Evolutionary conservation across 2,113 vertebrate genomes (phyloP).

Genomic region (Recurvirostra avosetta): DNA sequence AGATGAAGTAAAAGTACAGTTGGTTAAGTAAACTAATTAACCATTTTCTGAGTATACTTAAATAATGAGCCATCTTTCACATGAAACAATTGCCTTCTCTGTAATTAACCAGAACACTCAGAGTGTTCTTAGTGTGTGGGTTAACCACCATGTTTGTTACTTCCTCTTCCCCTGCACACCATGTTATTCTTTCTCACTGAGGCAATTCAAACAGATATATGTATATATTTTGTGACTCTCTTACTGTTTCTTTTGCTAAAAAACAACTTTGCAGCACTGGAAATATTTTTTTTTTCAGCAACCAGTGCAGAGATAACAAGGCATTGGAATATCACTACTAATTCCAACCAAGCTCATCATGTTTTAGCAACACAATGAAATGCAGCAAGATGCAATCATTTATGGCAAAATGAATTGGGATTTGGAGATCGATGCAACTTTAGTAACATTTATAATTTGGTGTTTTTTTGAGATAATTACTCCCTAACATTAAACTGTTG

Average conservation of each 20-base stretch:
- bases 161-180: background rate
- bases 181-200: background rate
- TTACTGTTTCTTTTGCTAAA: background rate
- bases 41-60: slow-evolving; percentile 59
- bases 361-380: background rate
- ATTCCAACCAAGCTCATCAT: background rate
- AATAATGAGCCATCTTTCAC: slow-evolving; percentile 53
- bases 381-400: background rate
- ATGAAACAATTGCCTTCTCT: slow-evolving; percentile 35
- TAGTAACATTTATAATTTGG: background rate
- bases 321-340: background rate
- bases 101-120: slow-evolving; percentile 47
- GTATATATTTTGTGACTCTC: background rate
- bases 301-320: background rate
- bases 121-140: background rate
- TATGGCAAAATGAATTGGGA: background rate
- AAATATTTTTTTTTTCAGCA: background rate
- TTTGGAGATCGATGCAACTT: background rate
- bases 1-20: slow-evolving; percentile 59
- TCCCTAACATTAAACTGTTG: background rate
- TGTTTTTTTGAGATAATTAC: background rate
- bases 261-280: background rate
- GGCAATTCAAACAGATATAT: background rate
- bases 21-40: slow-evolving; percentile 75
- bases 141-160: slow-evolving; percentile 31